phyloP scores from a whole-genome alignment of 35 echinoderm and acorn worm species.

The Eucidaris tribuloides region DNA sequence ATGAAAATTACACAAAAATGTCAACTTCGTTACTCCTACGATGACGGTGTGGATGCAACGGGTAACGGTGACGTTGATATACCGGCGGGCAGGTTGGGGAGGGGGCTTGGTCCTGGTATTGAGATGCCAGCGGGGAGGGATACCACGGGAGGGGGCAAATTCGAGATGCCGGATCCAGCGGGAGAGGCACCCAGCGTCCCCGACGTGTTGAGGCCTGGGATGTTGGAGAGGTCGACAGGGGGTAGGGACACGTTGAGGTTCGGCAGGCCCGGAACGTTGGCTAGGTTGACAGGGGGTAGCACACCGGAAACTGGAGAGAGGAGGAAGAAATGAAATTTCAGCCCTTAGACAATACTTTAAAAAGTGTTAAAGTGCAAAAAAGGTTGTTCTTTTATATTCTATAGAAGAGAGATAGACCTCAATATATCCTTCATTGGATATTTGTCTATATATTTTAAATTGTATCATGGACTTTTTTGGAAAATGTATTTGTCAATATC shows the following conservation, averaged over 20 bases:
- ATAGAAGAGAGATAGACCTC: too few relatives aligned
- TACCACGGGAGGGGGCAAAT: constrained; percentile 40
- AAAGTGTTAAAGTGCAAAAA: too few relatives aligned
- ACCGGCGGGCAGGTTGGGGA: constrained; percentile 74
- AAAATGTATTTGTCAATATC: too few relatives aligned
- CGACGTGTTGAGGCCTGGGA: constrained; percentile 39
- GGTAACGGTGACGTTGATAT: constrained; percentile 36
- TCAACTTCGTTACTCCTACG: background rate
- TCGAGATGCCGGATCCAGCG: constrained; percentile 5
- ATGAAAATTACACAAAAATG: background rate
- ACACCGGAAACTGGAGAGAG: constrained; percentile 49
- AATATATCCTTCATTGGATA: too few relatives aligned
- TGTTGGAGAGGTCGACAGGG: constrained; percentile 50
- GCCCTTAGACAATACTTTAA: too few relatives aligned
- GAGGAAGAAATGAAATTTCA: too few relatives aligned
- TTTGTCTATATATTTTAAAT: too few relatives aligned
- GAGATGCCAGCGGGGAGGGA: constrained; percentile 73
- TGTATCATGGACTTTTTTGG: too few relatives aligned
- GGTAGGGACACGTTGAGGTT: constrained; percentile 83
- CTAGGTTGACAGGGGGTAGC: constrained; percentile 80
- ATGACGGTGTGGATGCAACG: constrained; percentile 5
- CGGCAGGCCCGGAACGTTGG: constrained; percentile 88
- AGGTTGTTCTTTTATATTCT: background rate
- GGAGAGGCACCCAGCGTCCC: background rate
- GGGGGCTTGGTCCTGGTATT: constrained; percentile 84